Evolutionary conservation across 2,797 vertebrate genomes (phyloP).

Genomic region (Petrocephalus sullivani): DNA sequence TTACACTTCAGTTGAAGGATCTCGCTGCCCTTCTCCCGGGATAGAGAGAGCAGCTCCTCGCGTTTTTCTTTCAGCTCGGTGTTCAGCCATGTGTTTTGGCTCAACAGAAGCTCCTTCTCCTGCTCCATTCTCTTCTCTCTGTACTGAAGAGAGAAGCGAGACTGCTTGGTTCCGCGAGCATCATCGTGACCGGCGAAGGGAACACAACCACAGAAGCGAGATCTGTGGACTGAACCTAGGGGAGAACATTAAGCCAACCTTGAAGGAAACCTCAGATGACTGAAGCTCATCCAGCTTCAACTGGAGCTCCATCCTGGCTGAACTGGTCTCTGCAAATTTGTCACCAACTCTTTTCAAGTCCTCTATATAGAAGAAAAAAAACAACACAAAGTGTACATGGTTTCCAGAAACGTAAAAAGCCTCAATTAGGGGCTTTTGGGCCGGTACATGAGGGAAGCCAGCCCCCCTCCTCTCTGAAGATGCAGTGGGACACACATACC

Average conservation of each 20-base stretch:
- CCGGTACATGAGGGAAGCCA: not conserved
- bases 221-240: not conserved
- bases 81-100: conserved; percentile 84
- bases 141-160: conserved; percentile 59
- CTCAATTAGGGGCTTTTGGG: not conserved
- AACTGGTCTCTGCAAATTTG: conserved; percentile 76
- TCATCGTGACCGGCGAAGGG: not conserved
- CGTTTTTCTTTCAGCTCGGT: conserved; percentile 85
- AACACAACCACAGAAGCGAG: not conserved
- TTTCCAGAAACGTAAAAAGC: not conserved
- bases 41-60: conserved; percentile 80
- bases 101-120: conserved; percentile 83
- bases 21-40: conserved; percentile 84
- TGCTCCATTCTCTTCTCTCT: conserved; percentile 92
- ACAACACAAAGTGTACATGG: not conserved
- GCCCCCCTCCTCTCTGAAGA: not conserved
- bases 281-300: conserved; percentile 88
- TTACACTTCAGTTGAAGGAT: conserved; percentile 85
- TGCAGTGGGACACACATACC: conserved; percentile 59
- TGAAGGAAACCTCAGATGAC: conserved; percentile 83
- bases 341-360: conserved; percentile 85
- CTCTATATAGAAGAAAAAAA: conserved; percentile 56
- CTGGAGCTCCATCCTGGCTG: conserved; percentile 77
- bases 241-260: conserved; percentile 59
- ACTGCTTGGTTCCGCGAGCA: not conserved